Percentiles rank a stretch among this genome's conserved stretches.
These are phyloP conservation scores for Rhinopithecus roxellana DNA, from an alignment of 2,113 vertebrate genomes.

Conservation along the genomic window DNA sequence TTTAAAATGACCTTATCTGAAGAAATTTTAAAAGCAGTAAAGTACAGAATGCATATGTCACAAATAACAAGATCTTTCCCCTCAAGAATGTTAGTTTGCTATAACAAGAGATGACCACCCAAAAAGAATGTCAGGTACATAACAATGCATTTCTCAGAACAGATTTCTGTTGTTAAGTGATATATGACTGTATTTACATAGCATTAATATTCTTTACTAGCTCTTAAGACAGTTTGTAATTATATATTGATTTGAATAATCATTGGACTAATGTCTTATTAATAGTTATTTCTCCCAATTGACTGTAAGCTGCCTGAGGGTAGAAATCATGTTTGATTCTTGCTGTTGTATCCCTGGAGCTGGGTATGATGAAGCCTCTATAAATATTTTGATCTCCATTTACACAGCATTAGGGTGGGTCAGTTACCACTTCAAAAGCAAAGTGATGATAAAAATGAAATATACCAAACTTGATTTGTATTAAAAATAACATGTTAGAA, in stretches of 20 bases:
- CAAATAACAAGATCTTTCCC: neutral
- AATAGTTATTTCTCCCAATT: neutral
- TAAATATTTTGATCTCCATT: neutral
- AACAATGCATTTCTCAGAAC: neutral
- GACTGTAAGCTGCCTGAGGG: neutral
- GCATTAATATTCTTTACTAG: neutral
- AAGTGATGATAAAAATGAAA: neutral
- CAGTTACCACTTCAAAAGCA: neutral
- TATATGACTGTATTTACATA: neutral
- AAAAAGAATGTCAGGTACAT: too few species aligned
- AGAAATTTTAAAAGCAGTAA: neutral
- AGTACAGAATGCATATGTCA: neutral
- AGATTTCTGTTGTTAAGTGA: neutral
- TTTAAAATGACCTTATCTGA: neutral
- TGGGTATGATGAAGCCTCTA: neutral
- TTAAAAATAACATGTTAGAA: neutral
- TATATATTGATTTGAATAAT: neutral
- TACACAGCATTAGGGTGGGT: neutral
- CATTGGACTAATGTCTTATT: neutral
- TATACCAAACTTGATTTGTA: neutral
- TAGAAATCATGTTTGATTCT: neutral
- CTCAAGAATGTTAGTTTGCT: neutral
- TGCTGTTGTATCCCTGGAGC: neutral
- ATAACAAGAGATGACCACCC: too few species aligned
- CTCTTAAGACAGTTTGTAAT: neutral